Percentiles rank a stretch among this genome's conserved stretches.
phyloP scores from a whole-genome alignment of 2,888 invertebrate species.

The Ormyrus labotus region DNA sequence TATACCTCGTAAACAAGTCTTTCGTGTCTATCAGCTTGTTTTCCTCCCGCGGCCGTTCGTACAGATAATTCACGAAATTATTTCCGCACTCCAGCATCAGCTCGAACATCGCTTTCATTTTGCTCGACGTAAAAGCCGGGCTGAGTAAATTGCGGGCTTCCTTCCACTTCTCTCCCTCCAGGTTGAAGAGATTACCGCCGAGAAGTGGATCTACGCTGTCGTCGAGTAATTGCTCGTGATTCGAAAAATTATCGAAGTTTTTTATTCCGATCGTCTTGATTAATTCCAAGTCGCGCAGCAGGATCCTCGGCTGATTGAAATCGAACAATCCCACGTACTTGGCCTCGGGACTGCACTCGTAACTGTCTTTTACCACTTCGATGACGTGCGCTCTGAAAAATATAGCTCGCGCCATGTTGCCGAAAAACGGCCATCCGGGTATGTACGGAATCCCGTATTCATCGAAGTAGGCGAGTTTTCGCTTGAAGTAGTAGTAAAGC shows the following conservation, averaged over 20 bases:
- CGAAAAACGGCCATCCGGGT: slow-evolving; percentile 54
- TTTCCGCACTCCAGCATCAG: slow-evolving; percentile 73
- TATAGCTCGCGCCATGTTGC: slow-evolving; percentile 55
- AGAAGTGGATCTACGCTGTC: slow-evolving; percentile 59
- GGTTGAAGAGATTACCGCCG: slow-evolving; percentile 60
- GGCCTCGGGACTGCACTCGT: slow-evolving; percentile 57
- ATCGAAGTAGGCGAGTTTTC: slow-evolving; percentile 48
- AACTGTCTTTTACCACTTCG: slow-evolving; percentile 43
- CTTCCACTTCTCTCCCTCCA: slow-evolving; percentile 76
- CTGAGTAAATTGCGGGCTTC: slow-evolving; percentile 77
- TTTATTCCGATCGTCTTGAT: slow-evolving; percentile 65
- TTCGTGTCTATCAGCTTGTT: slow-evolving; percentile 65
- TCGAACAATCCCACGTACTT: slow-evolving; percentile 64
- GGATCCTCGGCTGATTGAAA: slow-evolving; percentile 60
- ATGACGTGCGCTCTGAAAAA: slow-evolving; percentile 41
- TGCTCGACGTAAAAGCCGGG: slow-evolving; percentile 69
- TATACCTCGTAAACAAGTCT: slow-evolving; percentile 58
- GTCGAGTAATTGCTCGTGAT: slow-evolving; percentile 58
- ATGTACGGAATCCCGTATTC: slow-evolving; percentile 54
- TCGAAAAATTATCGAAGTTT: slow-evolving; percentile 60
- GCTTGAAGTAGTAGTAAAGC: slow-evolving; percentile 15
- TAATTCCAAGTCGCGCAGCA: slow-evolving; percentile 67
- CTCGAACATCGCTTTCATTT: slow-evolving; percentile 78
- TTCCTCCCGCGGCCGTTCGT: slow-evolving; percentile 45
- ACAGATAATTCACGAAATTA: slow-evolving; percentile 64